Conservation (phyloP, 2,888 invertebrate species). For the Papilio protenor region DNA sequence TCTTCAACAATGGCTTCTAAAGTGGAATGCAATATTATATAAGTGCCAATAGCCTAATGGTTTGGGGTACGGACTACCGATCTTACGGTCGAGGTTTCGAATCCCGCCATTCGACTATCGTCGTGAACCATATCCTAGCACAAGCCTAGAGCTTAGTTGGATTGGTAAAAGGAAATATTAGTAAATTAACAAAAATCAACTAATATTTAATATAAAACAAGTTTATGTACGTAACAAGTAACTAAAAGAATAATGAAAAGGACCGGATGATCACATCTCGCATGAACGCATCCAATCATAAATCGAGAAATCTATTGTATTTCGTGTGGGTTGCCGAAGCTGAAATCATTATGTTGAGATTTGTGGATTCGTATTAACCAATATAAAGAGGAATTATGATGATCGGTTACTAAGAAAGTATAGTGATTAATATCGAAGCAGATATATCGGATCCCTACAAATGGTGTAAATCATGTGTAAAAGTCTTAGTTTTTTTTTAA, state of each 20-base stretch:
- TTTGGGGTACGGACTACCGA: no score
- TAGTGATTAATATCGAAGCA: neutral
- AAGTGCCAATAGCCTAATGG: no score
- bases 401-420: neutral
- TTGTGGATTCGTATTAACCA: conserved; percentile 2
- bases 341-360: neutral
- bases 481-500: neutral
- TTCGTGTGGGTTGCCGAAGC: conserved; percentile 3
- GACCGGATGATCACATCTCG: conserved; percentile 17
- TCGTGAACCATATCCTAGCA: no score
- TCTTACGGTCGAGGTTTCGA: no score
- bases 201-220: no score
- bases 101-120: no score
- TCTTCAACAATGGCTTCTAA: no score
- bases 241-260: neutral
- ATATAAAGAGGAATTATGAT: conserved; percentile 5
- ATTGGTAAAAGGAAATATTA: no score
- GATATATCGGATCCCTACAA: neutral
- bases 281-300: conserved; percentile 27
- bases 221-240: neutral
- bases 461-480: neutral
- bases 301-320: conserved; percentile 20
- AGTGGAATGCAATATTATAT: neutral
- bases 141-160: no score
- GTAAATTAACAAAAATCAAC: no score